Evolutionary conservation across 2,888 invertebrate species (phyloP).

Genomic region (Aspidiotus destructor): DNA sequence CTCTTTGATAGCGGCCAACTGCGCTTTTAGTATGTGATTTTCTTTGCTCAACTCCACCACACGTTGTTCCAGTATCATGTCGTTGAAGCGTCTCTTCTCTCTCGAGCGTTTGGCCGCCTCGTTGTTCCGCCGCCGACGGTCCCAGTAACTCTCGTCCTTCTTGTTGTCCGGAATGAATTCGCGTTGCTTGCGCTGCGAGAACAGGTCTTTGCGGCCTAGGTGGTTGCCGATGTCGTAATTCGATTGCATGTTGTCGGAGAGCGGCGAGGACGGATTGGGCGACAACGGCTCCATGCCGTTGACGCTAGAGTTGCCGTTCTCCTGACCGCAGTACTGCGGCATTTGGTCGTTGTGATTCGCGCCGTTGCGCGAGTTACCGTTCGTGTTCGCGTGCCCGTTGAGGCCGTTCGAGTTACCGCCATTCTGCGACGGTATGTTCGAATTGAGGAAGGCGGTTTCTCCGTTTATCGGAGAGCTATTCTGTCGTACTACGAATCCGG

Average conservation of each 20-base stretch:
- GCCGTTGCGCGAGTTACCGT: conserved; percentile 38
- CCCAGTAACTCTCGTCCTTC: conserved; percentile 97
- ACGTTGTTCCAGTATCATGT: conserved; percentile 89
- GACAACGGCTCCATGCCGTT: conserved; percentile 40
- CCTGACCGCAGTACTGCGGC: conserved; percentile 34
- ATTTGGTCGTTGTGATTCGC: conserved; percentile 42
- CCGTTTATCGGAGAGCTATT: conserved; percentile 59
- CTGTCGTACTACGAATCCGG: conserved; percentile 70
- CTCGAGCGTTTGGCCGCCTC: conserved; percentile 93
- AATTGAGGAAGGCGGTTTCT: conserved; percentile 52
- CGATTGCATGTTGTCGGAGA: conserved; percentile 39
- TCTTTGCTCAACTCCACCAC: conserved; percentile 91
- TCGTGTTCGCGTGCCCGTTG: conserved; percentile 42
- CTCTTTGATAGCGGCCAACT: conserved; percentile 83
- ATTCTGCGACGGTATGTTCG: conserved; percentile 27
- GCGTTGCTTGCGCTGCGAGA: conserved; percentile 83
- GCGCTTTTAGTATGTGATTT: conserved; percentile 86
- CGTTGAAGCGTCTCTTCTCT: conserved; percentile 92
- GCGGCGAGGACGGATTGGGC: conserved; percentile 41
- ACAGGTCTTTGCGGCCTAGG: conserved; percentile 63
- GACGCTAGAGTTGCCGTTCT: conserved; percentile 34
- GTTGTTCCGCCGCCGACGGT: conserved; percentile 87
- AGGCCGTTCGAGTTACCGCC: conserved; percentile 10
- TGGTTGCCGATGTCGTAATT: conserved; percentile 24
- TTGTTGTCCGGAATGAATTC: conserved; percentile 95